These are phyloP conservation scores for Allolobophora icterica DNA, from an alignment of 2,888 invertebrate genomes.

Conservation along the genomic window DNA sequence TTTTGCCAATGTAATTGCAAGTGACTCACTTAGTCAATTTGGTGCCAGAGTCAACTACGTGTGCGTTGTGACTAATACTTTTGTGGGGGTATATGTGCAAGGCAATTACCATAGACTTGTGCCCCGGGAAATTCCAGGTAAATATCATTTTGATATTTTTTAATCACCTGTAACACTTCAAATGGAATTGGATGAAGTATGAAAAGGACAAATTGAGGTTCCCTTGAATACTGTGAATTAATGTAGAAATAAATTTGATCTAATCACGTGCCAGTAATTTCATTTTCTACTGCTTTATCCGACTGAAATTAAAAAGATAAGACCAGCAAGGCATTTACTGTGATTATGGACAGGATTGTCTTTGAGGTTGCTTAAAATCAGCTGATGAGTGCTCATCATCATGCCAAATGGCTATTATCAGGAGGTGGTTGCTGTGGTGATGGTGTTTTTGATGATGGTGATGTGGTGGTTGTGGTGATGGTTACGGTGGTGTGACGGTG, in stretches of 20 bases:
- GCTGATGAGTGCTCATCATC: no score
- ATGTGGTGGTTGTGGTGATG: neutral
- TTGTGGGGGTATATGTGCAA: constrained; percentile 28
- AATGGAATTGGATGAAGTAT: neutral
- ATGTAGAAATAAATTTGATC: no score
- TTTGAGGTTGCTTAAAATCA: no score
- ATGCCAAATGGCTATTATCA: no score
- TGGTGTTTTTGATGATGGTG: neutral
- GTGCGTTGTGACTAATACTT: constrained; percentile 33
- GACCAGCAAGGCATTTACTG: no score
- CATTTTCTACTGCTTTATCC: no score
- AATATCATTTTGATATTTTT: neutral
- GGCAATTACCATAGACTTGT: constrained; percentile 30
- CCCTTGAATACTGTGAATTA: neutral
- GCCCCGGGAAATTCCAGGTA: constrained; percentile 23
- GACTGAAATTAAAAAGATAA: no score
- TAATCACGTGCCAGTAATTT: no score
- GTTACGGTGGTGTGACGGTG: no score
- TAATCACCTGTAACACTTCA: neutral
- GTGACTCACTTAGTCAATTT: neutral
- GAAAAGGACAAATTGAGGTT: neutral
- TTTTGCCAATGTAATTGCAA: constrained; percentile 31
- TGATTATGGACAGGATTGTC: no score
- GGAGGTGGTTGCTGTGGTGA: neutral
- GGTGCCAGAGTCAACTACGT: neutral